These are phyloP conservation scores for Philotrypesis tridentata DNA, from an alignment of 1,140 invertebrate species.

Conservation along the genomic window DNA sequence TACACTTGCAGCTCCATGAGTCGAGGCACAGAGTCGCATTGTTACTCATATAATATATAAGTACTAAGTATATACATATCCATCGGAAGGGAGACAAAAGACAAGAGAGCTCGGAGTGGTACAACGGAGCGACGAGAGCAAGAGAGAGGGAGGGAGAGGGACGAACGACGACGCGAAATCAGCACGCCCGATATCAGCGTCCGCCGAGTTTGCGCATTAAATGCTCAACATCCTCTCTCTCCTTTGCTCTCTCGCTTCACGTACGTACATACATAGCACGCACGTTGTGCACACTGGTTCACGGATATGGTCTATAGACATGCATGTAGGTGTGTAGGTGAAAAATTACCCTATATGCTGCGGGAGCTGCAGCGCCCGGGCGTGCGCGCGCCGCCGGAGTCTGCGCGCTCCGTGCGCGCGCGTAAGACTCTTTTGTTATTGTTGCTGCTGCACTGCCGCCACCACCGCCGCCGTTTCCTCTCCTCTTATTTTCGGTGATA, in stretches of 20 bases:
- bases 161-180: neutral
- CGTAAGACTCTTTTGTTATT: neutral
- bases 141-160: neutral
- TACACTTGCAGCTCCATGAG: neutral
- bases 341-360: slow-evolving; percentile 10
- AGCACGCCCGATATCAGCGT: neutral
- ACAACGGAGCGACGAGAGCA: neutral
- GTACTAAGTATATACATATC: neutral
- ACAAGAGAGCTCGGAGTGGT: neutral
- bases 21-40: neutral
- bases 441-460: no score
- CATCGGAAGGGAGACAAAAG: neutral
- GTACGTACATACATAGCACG: neutral
- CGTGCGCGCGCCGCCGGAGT: slow-evolving; percentile 1
- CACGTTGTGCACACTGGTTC: no score
- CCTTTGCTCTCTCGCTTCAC: neutral
- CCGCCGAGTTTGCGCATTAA: neutral
- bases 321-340: neutral
- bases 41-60: neutral
- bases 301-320: no score
- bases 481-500: neutral
- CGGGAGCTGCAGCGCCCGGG: neutral
- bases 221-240: neutral
- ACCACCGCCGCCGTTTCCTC: no score
- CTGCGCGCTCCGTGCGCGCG: neutral